Conservation (phyloP, 2,797 vertebrate species). For the Enteromius thamalakanensis region DNA sequence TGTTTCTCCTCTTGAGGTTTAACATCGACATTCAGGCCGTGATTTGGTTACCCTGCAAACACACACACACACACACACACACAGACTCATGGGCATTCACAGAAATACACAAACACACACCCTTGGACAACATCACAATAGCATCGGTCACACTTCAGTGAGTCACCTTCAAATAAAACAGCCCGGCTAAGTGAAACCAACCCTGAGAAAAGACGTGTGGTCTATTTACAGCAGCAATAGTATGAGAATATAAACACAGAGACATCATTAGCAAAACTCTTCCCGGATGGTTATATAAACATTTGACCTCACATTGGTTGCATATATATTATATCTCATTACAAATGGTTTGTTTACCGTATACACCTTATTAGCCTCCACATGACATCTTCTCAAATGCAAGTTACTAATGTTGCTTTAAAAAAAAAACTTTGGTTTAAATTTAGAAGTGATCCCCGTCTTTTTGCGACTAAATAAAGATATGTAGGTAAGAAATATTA, state of each 20-base stretch:
- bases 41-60: conserved; percentile 45
- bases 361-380: neutral
- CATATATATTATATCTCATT: neutral
- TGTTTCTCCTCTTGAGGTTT: conserved; percentile 17
- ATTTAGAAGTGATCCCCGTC: neutral
- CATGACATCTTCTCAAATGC: neutral
- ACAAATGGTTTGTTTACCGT: neutral
- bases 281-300: conserved; percentile 19
- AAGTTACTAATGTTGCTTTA: neutral
- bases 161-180: conserved; percentile 46
- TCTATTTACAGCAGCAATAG: conserved; percentile 26
- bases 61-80: conserved; percentile 48
- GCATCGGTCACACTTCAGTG: conserved; percentile 35
- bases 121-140: conserved; percentile 32
- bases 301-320: neutral
- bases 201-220: conserved; percentile 13
- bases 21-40: conserved; percentile 36
- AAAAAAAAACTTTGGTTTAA: neutral
- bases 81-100: conserved; percentile 30
- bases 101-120: conserved; percentile 46
- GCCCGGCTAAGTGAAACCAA: neutral
- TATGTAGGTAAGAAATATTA: neutral
- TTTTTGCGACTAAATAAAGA: neutral
- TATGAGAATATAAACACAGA: conserved; percentile 32
- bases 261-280: conserved; percentile 17